phyloP scores from a whole-genome alignment of 2,113 vertebrate species.

The Salvelinus fontinalis region DNA sequence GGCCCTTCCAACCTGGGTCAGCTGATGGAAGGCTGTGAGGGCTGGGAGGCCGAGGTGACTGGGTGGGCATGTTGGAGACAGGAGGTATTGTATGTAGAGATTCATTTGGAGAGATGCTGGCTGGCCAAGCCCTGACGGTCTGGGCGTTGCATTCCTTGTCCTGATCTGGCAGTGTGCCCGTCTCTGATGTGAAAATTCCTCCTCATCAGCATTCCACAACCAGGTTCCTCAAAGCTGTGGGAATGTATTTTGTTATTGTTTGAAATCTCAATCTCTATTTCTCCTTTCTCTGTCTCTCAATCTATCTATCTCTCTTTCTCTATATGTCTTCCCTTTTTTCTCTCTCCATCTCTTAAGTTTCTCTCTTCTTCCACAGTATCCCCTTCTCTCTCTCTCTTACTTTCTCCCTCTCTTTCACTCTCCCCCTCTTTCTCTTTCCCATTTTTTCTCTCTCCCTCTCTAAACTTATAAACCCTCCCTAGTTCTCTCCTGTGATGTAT shows the following conservation, averaged over 20 bases:
- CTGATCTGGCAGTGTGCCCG: constrained; percentile 2
- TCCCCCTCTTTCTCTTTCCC: too few species aligned
- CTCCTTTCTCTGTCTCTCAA: neutral
- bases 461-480: neutral
- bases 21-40: neutral
- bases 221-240: neutral
- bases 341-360: too few species aligned
- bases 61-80: neutral
- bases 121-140: neutral
- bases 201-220: neutral
- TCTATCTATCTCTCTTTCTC: neutral
- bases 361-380: too few species aligned
- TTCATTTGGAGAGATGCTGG: neutral
- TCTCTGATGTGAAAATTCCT: constrained; percentile 24
- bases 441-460: neutral
- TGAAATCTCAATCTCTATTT: neutral
- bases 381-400: too few species aligned
- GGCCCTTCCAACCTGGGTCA: neutral
- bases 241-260: neutral
- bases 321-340: too few species aligned
- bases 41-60: neutral
- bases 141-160: neutral
- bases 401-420: too few species aligned
- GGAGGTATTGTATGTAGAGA: neutral
- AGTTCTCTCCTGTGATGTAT: neutral